Evolutionary conservation across 2,113 vertebrate genomes (phyloP).

Genomic region (Pygoscelis antarcticus): DNA sequence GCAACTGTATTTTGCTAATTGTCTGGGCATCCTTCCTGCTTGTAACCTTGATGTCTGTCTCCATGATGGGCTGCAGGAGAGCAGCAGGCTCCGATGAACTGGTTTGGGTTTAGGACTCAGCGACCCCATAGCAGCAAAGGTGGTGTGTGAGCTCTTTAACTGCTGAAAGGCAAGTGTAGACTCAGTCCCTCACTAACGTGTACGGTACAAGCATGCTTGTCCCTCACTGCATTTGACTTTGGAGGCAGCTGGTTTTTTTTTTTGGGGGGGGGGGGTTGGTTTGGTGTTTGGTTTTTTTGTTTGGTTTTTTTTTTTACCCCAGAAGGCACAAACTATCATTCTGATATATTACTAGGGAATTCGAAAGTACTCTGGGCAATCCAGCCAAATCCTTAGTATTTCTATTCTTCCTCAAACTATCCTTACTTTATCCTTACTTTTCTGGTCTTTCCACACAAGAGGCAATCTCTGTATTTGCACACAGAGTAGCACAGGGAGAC

Average conservation of each 20-base stretch:
- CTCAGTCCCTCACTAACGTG: neutral
- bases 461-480: neutral
- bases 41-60: neutral
- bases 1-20: neutral
- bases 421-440: neutral
- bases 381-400: neutral
- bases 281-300: neutral
- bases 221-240: neutral
- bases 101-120: neutral
- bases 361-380: neutral
- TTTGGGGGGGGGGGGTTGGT: too few relatives aligned
- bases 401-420: neutral
- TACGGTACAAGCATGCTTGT: fast-evolving
- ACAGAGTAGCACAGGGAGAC: neutral
- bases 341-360: neutral
- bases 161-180: neutral
- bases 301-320: too few relatives aligned
- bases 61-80: fast-evolving
- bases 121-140: neutral
- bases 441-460: neutral
- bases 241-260: neutral
- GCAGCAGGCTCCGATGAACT: neutral
- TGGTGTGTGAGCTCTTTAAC: neutral
- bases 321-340: neutral
- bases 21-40: neutral